These are phyloP conservation scores for Sarcophaga carnaria DNA, from an alignment of 2,888 invertebrate genomes.

Conservation along the genomic window DNA sequence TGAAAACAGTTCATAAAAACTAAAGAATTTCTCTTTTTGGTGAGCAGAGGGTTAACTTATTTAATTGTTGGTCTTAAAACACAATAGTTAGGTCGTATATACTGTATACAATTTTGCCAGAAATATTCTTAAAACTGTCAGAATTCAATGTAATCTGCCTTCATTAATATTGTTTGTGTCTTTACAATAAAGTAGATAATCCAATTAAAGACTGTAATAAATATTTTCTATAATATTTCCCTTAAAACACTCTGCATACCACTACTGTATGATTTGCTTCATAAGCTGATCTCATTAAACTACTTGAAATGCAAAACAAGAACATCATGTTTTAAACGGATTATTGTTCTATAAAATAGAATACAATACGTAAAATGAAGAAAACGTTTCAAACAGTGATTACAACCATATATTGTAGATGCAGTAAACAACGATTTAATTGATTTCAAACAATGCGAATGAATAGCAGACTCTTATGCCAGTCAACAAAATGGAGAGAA, in stretches of 20 bases:
- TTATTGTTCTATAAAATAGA: conserved; percentile 5
- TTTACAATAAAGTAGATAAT: no score
- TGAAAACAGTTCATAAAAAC: no score
- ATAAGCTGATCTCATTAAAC: background rate
- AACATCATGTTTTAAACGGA: background rate
- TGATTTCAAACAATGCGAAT: conserved; percentile 14
- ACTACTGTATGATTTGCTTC: background rate
- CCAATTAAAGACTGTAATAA: background rate
- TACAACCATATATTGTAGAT: no score
- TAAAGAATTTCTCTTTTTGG: no score
- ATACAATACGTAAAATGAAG: background rate
- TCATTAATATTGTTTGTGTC: no score
- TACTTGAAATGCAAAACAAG: background rate
- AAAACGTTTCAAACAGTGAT: no score
- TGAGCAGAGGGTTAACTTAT: no score
- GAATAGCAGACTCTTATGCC: background rate
- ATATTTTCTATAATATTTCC: background rate
- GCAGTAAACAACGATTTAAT: background rate
- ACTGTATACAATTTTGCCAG: no score
- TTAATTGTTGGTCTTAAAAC: no score
- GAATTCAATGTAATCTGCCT: no score
- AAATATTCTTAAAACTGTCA: no score
- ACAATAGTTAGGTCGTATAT: no score
- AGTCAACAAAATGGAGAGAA: background rate
- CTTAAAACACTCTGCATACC: background rate